A percentile compares a stretch with the other conserved stretches of the same genome.
Conservation (phyloP, 2,888 invertebrate genomes). For the Bugula neritina region DNA sequence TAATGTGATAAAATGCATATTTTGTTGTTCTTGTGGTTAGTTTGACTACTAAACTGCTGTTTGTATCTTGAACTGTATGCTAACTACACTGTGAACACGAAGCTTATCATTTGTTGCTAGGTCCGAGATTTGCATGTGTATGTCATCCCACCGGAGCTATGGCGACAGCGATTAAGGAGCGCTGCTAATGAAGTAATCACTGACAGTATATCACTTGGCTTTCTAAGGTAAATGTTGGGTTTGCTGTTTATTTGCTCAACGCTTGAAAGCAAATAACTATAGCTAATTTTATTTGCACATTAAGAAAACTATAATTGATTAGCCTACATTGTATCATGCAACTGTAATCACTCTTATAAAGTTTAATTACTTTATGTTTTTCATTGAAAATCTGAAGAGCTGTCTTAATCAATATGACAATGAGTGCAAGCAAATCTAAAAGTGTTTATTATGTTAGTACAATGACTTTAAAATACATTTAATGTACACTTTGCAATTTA, state of each 20-base stretch:
- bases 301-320: neutral
- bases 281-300: neutral
- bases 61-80: no score
- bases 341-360: neutral
- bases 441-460: no score
- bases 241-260: neutral
- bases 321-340: neutral
- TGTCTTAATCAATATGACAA: no score
- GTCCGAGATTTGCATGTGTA: constrained; percentile 57
- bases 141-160: constrained; percentile 55
- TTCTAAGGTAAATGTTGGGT: constrained; percentile 51
- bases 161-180: constrained; percentile 55
- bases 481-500: no score
- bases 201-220: constrained; percentile 56
- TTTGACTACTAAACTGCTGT: no score
- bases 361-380: no score
- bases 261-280: neutral
- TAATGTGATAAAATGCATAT: no score
- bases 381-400: no score
- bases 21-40: no score
- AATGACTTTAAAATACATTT: no score
- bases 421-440: no score
- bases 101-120: constrained; percentile 42
- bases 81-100: no score
- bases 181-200: constrained; percentile 55